phyloP scores from a whole-genome alignment of 2,113 vertebrate species.

The Reinhardtius hippoglossoides region DNA sequence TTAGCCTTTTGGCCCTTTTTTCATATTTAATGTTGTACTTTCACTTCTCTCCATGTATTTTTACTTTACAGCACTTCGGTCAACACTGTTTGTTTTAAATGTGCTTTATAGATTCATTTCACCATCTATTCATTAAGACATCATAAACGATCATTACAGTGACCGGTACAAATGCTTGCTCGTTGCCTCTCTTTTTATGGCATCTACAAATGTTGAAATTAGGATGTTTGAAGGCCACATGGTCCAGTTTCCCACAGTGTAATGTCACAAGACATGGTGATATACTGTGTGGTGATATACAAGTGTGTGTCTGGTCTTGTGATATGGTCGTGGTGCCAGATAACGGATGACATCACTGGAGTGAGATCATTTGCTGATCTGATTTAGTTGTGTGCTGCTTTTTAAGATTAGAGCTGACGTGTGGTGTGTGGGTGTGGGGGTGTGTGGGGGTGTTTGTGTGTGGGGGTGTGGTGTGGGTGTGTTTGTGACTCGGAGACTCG shows the following conservation, averaged over 20 bases:
- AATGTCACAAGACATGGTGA: neutral
- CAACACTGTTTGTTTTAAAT: too few relatives aligned
- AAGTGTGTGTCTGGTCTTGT: constrained; percentile 2
- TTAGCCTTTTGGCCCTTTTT: too few relatives aligned
- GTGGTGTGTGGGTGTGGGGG: too few relatives aligned
- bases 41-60: too few relatives aligned
- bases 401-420: too few relatives aligned
- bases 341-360: neutral
- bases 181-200: neutral
- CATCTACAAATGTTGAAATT: neutral
- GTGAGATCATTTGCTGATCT: neutral
- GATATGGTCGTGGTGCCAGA: neutral
- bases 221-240: neutral
- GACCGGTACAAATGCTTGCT: neutral
- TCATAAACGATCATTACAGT: neutral
- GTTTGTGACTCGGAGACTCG: too few relatives aligned
- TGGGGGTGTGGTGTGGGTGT: too few relatives aligned
- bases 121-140: neutral
- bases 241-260: neutral
- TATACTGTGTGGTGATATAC: neutral
- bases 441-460: too few relatives aligned
- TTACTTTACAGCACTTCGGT: too few relatives aligned
- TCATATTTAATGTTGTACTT: too few relatives aligned
- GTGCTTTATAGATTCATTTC: neutral
- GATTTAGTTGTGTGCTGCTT: too few relatives aligned